These are phyloP conservation scores for Carollia perspicillata DNA, from an alignment of 2,113 vertebrate species.

Conservation along the genomic window DNA sequence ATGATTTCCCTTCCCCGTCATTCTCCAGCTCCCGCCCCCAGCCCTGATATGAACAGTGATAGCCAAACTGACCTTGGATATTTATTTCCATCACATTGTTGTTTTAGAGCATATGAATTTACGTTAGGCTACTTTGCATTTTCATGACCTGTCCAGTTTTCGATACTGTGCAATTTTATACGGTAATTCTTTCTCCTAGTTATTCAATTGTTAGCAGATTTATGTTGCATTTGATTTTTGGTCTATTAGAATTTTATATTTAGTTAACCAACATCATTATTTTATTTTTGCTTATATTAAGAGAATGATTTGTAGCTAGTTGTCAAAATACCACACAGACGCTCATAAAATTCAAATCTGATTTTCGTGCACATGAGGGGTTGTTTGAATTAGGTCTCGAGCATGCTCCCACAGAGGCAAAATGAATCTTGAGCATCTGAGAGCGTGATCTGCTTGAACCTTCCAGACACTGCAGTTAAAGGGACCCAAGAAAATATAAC, in stretches of 20 bases:
- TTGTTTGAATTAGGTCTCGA: neutral
- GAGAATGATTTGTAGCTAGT: neutral
- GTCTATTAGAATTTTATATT: conserved; percentile 21
- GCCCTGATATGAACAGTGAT: neutral
- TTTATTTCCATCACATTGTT: neutral
- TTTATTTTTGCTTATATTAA: conserved; percentile 41
- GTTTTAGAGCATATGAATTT: neutral
- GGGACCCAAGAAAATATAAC: neutral
- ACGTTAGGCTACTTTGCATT: neutral
- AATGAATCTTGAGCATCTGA: neutral
- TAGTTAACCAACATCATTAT: conserved; percentile 22
- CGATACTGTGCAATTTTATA: neutral
- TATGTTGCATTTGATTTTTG: conserved; percentile 10
- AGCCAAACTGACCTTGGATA: neutral
- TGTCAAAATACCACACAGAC: conserved; percentile 29
- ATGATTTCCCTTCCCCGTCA: neutral
- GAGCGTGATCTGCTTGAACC: neutral
- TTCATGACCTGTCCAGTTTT: neutral
- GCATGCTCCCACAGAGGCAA: neutral
- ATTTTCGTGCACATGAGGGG: neutral
- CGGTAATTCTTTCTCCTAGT: neutral
- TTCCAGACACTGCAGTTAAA: neutral
- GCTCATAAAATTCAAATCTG: neutral
- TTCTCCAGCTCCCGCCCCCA: neutral
- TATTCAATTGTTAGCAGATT: neutral